Percentiles rank a stretch among this genome's conserved stretches.
phyloP scores from a whole-genome alignment of 2,888 invertebrate species.

The Drosophila tripunctata region DNA sequence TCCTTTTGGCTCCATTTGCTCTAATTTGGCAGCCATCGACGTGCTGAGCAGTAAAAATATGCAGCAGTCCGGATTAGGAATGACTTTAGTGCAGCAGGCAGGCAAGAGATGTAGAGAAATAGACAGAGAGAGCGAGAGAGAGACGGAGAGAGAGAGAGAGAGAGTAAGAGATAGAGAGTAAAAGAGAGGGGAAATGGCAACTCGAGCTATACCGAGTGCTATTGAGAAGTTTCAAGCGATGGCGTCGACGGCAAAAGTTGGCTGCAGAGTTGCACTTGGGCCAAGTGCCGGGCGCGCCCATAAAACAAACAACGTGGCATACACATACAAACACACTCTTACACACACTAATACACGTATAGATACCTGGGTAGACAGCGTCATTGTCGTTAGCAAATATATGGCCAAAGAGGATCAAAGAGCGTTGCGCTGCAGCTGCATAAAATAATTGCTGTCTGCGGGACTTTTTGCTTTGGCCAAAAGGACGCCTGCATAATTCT shows the following conservation, averaged over 20 bases:
- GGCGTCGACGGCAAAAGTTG: conserved; percentile 66
- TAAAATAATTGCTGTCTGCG: conserved; percentile 64
- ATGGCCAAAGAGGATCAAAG: conserved; percentile 75
- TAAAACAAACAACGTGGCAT: conserved; percentile 68
- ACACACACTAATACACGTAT: conserved; percentile 4
- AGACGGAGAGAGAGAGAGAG: neutral
- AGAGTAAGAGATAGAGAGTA: neutral
- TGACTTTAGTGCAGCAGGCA: conserved; percentile 41
- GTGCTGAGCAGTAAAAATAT: conserved; percentile 67
- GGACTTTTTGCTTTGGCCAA: conserved; percentile 31
- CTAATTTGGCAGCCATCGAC: conserved; percentile 75
- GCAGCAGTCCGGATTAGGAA: conserved; percentile 56
- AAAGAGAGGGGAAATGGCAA: conserved; percentile 3
- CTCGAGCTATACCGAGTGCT: conserved; percentile 59
- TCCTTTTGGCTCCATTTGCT: conserved; percentile 53
- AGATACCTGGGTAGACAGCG: conserved; percentile 59
- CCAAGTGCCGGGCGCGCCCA: conserved; percentile 73
- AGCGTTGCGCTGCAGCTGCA: conserved; percentile 56
- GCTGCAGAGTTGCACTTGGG: conserved; percentile 76
- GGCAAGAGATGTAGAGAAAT: neutral
- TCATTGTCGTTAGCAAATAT: conserved; percentile 78
- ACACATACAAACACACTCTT: conserved; percentile 27
- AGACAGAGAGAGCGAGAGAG: neutral
- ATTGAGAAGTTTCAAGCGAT: conserved; percentile 77
- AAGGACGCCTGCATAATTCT: conserved; percentile 45